Percentiles rank a stretch among this genome's conserved stretches.
These are phyloP conservation scores for Clinocottus analis DNA, from an alignment of 2,113 vertebrate species.

Conservation along the genomic window DNA sequence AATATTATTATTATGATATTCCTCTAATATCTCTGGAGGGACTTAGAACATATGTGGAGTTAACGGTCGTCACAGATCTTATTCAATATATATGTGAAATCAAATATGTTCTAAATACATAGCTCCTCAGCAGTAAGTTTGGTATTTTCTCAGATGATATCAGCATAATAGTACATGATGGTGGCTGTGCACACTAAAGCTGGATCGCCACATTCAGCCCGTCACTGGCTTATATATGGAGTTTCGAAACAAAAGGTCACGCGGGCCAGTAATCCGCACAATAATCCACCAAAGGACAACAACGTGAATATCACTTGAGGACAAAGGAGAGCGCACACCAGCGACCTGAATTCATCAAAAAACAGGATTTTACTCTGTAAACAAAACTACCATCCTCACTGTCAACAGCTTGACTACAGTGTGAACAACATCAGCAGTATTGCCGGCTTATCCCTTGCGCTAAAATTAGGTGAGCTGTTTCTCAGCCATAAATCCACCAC, in stretches of 20 bases:
- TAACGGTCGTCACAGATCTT: neutral
- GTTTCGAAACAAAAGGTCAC: neutral
- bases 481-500: neutral
- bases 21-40: neutral
- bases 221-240: neutral
- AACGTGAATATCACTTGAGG: neutral
- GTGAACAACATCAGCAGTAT: neutral
- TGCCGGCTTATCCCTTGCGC: neutral
- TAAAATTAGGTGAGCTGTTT: slow-evolving; percentile 1
- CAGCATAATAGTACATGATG: neutral
- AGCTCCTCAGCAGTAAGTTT: neutral
- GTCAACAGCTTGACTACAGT: neutral
- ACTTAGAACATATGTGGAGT: neutral
- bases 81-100: neutral
- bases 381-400: neutral
- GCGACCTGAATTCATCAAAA: neutral
- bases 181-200: neutral
- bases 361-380: neutral
- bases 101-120: neutral
- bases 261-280: neutral
- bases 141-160: neutral
- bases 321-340: neutral
- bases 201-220: neutral
- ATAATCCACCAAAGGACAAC: neutral
- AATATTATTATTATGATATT: neutral